A percentile compares a stretch with the other conserved stretches of the same genome.
Conservation (phyloP, 2,797 vertebrate species). For the Pseudopleuronectes americanus region DNA sequence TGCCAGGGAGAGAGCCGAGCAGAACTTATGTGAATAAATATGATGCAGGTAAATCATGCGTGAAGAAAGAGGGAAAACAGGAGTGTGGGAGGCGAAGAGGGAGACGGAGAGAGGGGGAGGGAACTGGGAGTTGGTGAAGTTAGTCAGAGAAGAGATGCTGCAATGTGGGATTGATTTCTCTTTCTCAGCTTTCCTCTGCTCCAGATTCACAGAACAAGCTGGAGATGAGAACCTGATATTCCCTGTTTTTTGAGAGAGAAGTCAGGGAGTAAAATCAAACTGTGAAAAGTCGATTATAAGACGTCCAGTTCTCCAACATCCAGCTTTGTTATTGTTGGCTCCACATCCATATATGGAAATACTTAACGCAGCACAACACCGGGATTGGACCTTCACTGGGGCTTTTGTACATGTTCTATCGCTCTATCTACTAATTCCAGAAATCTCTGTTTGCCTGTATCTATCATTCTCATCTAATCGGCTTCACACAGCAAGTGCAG, state of each 20-base stretch:
- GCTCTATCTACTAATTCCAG: neutral
- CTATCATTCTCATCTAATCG: too few species aligned
- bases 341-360: slow-evolving; percentile 2
- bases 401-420: neutral
- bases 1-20: slow-evolving; percentile 64
- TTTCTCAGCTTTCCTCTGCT: slow-evolving; percentile 24
- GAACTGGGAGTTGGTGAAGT: slow-evolving; percentile 13
- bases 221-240: slow-evolving; percentile 11
- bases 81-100: slow-evolving; percentile 31
- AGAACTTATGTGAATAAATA: slow-evolving; percentile 76
- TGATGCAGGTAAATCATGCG: slow-evolving; percentile 68
- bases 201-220: slow-evolving; percentile 23
- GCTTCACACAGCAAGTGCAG: too few species aligned
- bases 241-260: slow-evolving; percentile 9
- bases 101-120: slow-evolving; percentile 2
- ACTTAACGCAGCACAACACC: neutral
- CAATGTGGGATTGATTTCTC: slow-evolving; percentile 6
- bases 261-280: slow-evolving; percentile 19
- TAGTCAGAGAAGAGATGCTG: slow-evolving; percentile 41
- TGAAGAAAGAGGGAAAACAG: slow-evolving; percentile 62
- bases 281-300: slow-evolving; percentile 11
- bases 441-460: neutral
- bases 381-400: neutral
- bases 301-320: neutral
- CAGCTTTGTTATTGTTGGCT: slow-evolving; percentile 3